A percentile compares a stretch with the other conserved stretches of the same genome.
These are phyloP conservation scores for Orthonyx spaldingii DNA, from an alignment of 2,113 vertebrate genomes.

Conservation along the genomic window DNA sequence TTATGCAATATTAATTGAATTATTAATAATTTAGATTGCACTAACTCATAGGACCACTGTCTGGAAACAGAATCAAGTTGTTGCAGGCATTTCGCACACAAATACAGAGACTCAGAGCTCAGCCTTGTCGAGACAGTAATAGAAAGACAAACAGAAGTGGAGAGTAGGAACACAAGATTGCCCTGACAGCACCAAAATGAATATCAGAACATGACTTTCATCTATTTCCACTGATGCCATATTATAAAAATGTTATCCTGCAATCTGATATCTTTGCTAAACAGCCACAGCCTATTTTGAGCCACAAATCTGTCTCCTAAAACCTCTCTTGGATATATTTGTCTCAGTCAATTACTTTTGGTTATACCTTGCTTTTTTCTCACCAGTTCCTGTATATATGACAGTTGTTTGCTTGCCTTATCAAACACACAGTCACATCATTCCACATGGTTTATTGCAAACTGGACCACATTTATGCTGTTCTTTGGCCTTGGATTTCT, in stretches of 20 bases:
- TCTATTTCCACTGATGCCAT: neutral
- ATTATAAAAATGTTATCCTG: neutral
- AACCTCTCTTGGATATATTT: neutral
- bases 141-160: neutral
- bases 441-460: neutral
- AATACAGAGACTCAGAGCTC: neutral
- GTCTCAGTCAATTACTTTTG: neutral
- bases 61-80: neutral
- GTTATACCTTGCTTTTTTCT: neutral
- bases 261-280: neutral
- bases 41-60: neutral
- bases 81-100: neutral
- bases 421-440: neutral
- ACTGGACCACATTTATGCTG: neutral
- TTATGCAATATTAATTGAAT: neutral
- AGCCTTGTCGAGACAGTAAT: neutral
- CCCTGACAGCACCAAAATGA: neutral
- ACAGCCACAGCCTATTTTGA: neutral
- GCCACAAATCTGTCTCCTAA: neutral
- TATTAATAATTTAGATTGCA: constrained; percentile 8
- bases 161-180: neutral
- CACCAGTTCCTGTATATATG: neutral
- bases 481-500: neutral
- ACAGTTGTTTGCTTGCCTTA: neutral
- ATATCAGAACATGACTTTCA: neutral